Evolutionary conservation across 2,797 vertebrate species (phyloP).

Genomic region (Parauchenoglanis punctatus): DNA sequence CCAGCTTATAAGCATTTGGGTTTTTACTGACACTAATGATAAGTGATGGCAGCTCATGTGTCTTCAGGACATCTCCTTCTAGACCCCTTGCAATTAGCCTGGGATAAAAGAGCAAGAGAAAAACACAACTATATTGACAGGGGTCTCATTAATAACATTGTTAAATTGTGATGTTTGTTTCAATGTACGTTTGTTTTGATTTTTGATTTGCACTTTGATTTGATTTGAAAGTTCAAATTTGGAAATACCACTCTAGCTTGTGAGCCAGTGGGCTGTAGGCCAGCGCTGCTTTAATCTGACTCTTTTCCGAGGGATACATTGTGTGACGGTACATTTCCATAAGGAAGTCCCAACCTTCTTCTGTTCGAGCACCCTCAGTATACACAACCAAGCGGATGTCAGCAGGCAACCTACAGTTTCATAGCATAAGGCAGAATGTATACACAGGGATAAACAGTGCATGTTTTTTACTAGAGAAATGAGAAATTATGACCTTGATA

Average conservation of each 20-base stretch:
- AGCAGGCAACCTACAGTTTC: conserved; percentile 76
- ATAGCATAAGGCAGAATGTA: neutral
- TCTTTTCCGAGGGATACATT: conserved; percentile 75
- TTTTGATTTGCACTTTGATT: neutral
- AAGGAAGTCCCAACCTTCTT: conserved; percentile 88
- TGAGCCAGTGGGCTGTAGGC: conserved; percentile 72
- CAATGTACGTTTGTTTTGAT: neutral
- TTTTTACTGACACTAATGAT: conserved; percentile 79
- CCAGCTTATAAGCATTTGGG: conserved; percentile 78
- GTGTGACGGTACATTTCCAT: conserved; percentile 80
- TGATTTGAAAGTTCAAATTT: neutral
- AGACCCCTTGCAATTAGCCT: conserved; percentile 88
- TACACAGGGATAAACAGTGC: neutral
- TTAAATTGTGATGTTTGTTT: neutral
- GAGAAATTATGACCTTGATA: neutral
- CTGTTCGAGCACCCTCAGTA: conserved; percentile 79
- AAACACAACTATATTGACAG: neutral
- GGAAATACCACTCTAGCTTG: conserved; percentile 83
- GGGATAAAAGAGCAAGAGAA: conserved; percentile 16
- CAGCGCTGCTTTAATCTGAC: conserved; percentile 79
- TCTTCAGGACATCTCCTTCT: conserved; percentile 82
- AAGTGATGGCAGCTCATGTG: conserved; percentile 84
- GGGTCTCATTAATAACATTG: neutral
- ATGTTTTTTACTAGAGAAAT: neutral
- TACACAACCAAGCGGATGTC: conserved; percentile 85